Evolutionary conservation across 2,888 invertebrate species (phyloP), one percentile per base, ranked within the genome.

Genomic region (Eulithis testata): DNA sequence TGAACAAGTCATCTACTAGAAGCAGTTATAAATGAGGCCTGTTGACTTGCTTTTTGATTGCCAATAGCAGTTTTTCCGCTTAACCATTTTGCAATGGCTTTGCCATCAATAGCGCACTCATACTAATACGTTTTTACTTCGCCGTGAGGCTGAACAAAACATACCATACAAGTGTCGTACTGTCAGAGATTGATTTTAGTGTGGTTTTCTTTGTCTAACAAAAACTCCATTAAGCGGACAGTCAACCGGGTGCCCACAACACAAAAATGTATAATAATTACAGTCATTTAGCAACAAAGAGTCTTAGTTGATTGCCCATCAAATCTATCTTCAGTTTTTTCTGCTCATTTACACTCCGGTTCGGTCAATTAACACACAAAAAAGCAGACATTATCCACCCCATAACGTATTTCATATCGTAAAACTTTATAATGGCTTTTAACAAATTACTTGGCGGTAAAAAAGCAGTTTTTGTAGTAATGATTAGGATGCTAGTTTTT

Each of bases 401-500:
- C 63, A 69, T 66, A 69, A 43, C 61, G 65, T 69, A 65, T 73
- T 72, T 72, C 68, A 70, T 70, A 66, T 65, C 68, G 68, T 72
- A 71, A 73, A 73, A 69, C 58, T 71, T 53, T 51, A 65, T 70
- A 70, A 72, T 72, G 66, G 69, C 61, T 69, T 71, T 65, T 53
- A 68, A 67, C 72, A 69, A 73, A 73, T 73, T 67, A 67, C 70
- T 66, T 65, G 65, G 61, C 61, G 57, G 37, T 63, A 72, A 64
- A 72, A 73, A 79, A 77, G 71, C 66, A 31, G 76, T 81, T 81
- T 83, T 83, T 80, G 74, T 65, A 60, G 43, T 70, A 69, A 67
- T 75, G 69, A 75, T 74, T 71, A 74, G 66, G 57, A 68, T 68
- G 52, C 53, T 64, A 40, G 71, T 82, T 84, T 85, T 86, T 84